A percentile compares a stretch with the other conserved stretches of the same genome.
phyloP scores from a whole-genome alignment of 1,140 invertebrate species.

The Bombus superbus region DNA sequence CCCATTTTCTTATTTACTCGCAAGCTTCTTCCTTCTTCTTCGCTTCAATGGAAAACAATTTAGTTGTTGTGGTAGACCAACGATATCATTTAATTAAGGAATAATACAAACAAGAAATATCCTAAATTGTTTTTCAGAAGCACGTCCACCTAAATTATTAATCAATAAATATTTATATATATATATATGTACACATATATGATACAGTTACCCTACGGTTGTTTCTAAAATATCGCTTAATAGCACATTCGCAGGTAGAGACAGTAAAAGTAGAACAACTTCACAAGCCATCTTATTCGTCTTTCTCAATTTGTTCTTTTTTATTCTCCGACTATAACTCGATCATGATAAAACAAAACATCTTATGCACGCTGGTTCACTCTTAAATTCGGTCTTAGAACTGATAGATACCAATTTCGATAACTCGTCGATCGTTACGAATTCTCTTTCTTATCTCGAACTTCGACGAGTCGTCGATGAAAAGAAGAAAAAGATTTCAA shows the following conservation, averaged over 20 bases:
- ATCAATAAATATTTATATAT: conserved; percentile 41
- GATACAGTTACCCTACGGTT: conserved; percentile 59
- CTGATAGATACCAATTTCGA: background rate
- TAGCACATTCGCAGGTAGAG: conserved; percentile 59
- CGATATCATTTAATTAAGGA: background rate
- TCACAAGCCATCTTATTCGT: conserved; percentile 31
- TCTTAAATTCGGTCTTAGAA: conserved; percentile 4
- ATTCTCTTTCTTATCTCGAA: background rate
- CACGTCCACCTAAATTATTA: conserved; percentile 37
- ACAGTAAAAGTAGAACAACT: conserved; percentile 48
- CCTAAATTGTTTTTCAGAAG: conserved; percentile 36
- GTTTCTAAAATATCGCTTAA: conserved; percentile 55
- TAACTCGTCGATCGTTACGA: conserved; percentile 36
- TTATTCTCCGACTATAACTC: background rate
- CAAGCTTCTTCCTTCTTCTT: background rate
- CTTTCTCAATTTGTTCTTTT: background rate
- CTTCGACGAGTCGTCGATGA: conserved; percentile 42
- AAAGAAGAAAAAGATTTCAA: background rate
- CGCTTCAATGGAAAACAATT: conserved; percentile 22
- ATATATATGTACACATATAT: conserved; percentile 57
- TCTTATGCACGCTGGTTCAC: conserved; percentile 18
- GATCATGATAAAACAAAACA: background rate
- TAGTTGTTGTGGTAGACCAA: background rate
- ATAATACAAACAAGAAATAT: background rate
- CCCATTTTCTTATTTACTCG: conserved; percentile 2